Evolutionary conservation across 2,888 invertebrate genomes (phyloP).

Genomic region (Sarcophaga variegata): DNA sequence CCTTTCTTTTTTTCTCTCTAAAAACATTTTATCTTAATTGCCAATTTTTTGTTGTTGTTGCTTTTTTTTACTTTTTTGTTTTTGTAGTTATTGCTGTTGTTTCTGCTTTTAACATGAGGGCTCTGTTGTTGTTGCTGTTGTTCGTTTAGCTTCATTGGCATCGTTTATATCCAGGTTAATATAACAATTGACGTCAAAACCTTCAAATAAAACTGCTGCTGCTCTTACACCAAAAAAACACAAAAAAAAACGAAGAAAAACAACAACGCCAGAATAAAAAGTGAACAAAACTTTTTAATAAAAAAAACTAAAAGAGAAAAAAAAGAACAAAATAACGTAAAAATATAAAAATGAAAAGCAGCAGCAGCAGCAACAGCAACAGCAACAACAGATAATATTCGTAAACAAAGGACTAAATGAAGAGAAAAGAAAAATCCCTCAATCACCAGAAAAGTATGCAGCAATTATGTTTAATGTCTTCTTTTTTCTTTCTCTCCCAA

Average conservation of each 20-base stretch:
- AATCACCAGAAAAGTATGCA: constrained; percentile 61
- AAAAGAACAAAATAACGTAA: not conserved
- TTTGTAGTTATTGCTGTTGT: constrained; percentile 5
- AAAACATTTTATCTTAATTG: constrained; percentile 58
- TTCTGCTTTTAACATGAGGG: not conserved
- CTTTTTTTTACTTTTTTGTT: not conserved
- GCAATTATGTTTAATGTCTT: constrained; percentile 63
- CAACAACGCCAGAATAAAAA: too few relatives aligned
- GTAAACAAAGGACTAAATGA: constrained; percentile 63
- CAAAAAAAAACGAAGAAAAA: not conserved
- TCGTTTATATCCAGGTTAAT: constrained; percentile 69
- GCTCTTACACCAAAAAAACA: constrained; percentile 55
- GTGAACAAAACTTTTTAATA: constrained; percentile 50
- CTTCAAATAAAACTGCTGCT: constrained; percentile 59
- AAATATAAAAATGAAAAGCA: constrained; percentile 12
- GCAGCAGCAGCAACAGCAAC: constrained; percentile 26
- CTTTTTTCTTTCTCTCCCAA: not conserved
- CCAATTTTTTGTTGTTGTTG: constrained; percentile 19
- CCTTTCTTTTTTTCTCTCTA: not conserved
- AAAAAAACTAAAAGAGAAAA: constrained; percentile 1
- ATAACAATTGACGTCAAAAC: constrained; percentile 70
- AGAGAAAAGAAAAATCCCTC: constrained; percentile 54
- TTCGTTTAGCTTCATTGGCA: constrained; percentile 59
- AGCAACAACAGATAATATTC: constrained; percentile 55
- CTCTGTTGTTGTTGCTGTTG: not conserved